Conservation (phyloP, 1,140 invertebrate genomes). For the Phymorhynchus buccinoides region DNA sequence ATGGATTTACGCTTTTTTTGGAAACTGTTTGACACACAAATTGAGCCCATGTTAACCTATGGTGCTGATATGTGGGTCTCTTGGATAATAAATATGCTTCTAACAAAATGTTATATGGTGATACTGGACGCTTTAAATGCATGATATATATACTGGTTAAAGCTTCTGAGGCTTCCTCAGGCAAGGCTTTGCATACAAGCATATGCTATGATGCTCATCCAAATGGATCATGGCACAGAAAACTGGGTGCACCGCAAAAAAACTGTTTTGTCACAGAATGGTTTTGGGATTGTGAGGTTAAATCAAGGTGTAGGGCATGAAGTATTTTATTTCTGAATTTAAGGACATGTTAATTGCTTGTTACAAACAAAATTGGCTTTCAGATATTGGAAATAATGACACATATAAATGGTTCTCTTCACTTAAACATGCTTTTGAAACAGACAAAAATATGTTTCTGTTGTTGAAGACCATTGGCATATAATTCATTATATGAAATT, state of each 20-base stretch:
- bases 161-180: neutral
- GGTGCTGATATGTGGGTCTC: neutral
- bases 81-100: neutral
- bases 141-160: neutral
- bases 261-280: neutral
- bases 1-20: neutral
- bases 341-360: neutral
- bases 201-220: neutral
- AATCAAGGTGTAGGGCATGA: neutral
- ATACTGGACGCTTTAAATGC: neutral
- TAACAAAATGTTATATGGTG: neutral
- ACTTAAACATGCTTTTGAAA: neutral
- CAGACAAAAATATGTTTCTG: neutral
- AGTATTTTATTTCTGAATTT: neutral
- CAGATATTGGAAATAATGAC: neutral
- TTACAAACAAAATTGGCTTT: neutral
- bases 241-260: neutral
- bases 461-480: neutral
- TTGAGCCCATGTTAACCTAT: neutral
- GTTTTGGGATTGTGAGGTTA: neutral
- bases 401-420: neutral
- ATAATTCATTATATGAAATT: neutral
- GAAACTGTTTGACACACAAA: neutral
- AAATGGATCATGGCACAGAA: neutral
- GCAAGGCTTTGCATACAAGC: neutral